phyloP scores from a whole-genome alignment of 2,797 vertebrate species.

The Parauchenoglanis punctatus region DNA sequence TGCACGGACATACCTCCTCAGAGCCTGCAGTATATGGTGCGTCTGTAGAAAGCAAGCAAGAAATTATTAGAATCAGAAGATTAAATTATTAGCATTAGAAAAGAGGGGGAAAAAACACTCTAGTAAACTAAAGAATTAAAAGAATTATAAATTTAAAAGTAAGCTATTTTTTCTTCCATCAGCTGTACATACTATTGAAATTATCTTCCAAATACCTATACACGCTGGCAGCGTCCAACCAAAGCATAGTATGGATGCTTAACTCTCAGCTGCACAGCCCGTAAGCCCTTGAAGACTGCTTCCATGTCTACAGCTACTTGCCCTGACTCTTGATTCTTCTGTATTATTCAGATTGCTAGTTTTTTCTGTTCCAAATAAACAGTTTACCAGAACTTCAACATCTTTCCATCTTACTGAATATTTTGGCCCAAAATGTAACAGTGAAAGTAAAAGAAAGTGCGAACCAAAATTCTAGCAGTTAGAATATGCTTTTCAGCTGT shows the following conservation, averaged over 20 bases:
- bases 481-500: neutral
- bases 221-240: neutral
- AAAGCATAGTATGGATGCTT: neutral
- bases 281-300: neutral
- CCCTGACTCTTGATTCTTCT: too few species aligned
- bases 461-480: neutral
- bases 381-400: too few species aligned
- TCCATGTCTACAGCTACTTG: neutral
- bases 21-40: slow-evolving; percentile 91
- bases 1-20: slow-evolving; percentile 88
- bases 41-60: slow-evolving; percentile 72
- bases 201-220: neutral
- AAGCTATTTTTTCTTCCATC: neutral
- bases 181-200: neutral
- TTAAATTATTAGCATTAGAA: neutral
- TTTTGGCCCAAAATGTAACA: too few species aligned
- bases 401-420: too few species aligned
- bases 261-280: neutral
- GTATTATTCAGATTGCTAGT: too few species aligned
- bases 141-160: neutral
- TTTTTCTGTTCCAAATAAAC: too few species aligned
- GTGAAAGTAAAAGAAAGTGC: too few species aligned
- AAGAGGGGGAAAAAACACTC: neutral
- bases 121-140: neutral
- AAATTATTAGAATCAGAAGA: neutral